Evolutionary conservation across 2,797 vertebrate genomes (phyloP), one percentile per base, ranked within the genome.

Genomic region (Acanthornis magna): DNA sequence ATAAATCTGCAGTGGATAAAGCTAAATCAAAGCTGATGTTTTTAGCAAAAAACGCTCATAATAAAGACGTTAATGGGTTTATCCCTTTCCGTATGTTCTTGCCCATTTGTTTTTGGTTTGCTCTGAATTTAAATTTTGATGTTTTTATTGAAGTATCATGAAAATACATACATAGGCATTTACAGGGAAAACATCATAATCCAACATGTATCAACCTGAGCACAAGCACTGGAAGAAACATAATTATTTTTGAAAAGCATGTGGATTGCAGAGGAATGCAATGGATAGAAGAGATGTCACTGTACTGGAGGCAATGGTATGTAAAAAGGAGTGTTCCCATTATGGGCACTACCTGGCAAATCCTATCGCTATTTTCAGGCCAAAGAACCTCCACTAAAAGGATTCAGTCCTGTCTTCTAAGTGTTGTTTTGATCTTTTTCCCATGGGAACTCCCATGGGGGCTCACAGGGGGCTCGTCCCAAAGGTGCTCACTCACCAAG

Each of bases 21-120:
- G 53, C 23, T 68, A 91, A 86, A 95, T 67, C 67, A 93, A 87
- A 93, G 71, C 45, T 71, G 76, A 91, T 50, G 18, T 54, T 92
- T 91, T 89, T 42, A 82, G 40, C 48, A 91, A 88, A 62, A 22
- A 81, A 21, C 8, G 13, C 7, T 61, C 42, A 47, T 84, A 81
- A 88, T 83, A 67, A 89, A 79, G 50, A 76, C 60, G 36, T 70
- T 86, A 78, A 88, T 70, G 11, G 29, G 2, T 61, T 93, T 88
- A 82, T 82, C 50, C 53, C 17, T 88, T 79, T 73, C 73, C 38
- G 54, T 89, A 82, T 90, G 79, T 72, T 91, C 53, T 82, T 93
- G n/a, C 8, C 53, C 34, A 34, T 71, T 81, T 86, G 38, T 10
- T 81, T 92, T 76, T 63, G 4, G 14, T 85, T 94, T 71, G 27